These are phyloP conservation scores for Metellina segmentata DNA, from an alignment of 2,888 invertebrate species.

Conservation along the genomic window DNA sequence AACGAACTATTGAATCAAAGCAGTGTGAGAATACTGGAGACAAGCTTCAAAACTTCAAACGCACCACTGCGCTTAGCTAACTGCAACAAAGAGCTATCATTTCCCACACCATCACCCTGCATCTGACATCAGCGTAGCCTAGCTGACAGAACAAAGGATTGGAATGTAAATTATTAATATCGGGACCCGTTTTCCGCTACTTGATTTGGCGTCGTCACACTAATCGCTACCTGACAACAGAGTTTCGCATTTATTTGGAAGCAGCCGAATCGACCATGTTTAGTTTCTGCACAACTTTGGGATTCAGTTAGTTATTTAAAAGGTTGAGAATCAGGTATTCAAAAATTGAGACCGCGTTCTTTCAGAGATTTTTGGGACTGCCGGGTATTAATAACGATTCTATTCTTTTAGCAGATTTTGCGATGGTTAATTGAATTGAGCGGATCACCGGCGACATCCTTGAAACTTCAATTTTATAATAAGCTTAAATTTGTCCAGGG, in stretches of 20 bases:
- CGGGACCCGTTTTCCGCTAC: conserved; percentile 61
- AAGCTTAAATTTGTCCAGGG: conserved; percentile 24
- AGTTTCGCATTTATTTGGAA: conserved; percentile 35
- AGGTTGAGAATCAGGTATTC: conserved; percentile 22
- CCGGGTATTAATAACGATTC: conserved; percentile 50
- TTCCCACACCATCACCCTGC: conserved; percentile 52
- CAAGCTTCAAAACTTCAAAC: conserved; percentile 61
- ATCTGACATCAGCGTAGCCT: conserved; percentile 45
- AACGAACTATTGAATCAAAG: conserved; percentile 60
- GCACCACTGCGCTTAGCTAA: conserved; percentile 36
- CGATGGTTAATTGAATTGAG: conserved; percentile 57
- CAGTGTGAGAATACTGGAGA: conserved; percentile 2
- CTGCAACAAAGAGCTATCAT: conserved; percentile 58
- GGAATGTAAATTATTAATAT: conserved; percentile 72
- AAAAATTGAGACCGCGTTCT: conserved; percentile 29
- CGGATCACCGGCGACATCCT: neutral
- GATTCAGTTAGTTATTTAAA: conserved; percentile 5
- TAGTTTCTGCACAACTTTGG: neutral
- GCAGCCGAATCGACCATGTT: neutral
- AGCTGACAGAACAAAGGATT: conserved; percentile 66
- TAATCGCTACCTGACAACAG: conserved; percentile 66
- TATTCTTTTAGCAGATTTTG: conserved; percentile 39
- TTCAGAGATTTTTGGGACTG: neutral
- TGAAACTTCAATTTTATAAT: conserved; percentile 31
- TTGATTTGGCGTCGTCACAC: conserved; percentile 60